Evolutionary conservation across 2,888 invertebrate species (phyloP).

Genomic region (Cheilosia vulpina): DNA sequence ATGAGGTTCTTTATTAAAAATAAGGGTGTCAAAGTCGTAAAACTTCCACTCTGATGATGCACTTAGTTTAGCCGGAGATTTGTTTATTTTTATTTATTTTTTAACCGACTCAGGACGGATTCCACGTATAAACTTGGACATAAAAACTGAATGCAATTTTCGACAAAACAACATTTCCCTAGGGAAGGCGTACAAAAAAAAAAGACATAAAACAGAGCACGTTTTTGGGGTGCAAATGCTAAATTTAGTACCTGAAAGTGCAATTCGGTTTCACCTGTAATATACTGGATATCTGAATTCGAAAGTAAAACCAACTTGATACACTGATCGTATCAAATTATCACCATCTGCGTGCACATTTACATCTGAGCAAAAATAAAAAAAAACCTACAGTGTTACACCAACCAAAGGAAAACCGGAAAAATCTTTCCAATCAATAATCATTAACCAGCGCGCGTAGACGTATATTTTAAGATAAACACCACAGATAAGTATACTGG

Average conservation of each 20-base stretch:
- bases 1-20: conserved; percentile 6
- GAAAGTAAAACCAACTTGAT: conserved; percentile 47
- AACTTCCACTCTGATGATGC: background rate
- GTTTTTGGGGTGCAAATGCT: background rate
- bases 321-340: conserved; percentile 37
- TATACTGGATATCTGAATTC: conserved; percentile 9
- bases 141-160: conserved; percentile 17
- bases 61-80: background rate
- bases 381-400: background rate
- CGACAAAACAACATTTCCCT: background rate
- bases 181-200: background rate
- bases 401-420: conserved; percentile 20
- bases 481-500: conserved; percentile 33
- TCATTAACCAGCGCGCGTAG: conserved; percentile 43
- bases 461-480: conserved; percentile 45
- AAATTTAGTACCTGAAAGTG: background rate
- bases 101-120: conserved; percentile 6
- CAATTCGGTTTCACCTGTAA: conserved; percentile 20
- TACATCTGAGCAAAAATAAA: background rate
- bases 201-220: conserved; percentile 19
- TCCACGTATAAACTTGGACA: conserved; percentile 6
- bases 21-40: conserved; percentile 26
- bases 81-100: background rate
- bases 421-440: conserved; percentile 39
- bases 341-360: conserved; percentile 19